Evolutionary conservation across 2,888 invertebrate species (phyloP), one percentile per base, ranked within the genome.

Genomic region (Conops quadrifasciatus): DNA sequence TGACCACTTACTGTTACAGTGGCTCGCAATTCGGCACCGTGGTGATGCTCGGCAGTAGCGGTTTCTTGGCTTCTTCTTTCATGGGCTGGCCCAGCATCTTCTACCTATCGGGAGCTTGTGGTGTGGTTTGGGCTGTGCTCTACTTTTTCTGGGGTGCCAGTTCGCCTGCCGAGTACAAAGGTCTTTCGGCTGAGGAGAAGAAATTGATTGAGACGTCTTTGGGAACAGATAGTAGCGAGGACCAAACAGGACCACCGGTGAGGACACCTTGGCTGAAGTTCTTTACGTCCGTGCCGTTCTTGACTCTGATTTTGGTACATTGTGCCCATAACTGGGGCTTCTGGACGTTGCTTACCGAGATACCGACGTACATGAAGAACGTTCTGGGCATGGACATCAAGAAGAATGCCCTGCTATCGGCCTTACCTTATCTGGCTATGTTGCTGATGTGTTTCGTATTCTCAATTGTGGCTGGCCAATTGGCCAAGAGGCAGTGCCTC

Each of bases 21-120:
- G 94, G 94, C 63, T 90, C 90, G 13, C 93, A 93, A 81, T 88
- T 94, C 15, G 95, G 95, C 9, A 93, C 93, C 13, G 92, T 94
- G 0, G 81, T 94, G 0, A 91, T 93, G 78, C 84, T 94, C 80
- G 88, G 92, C 26, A 77, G 90, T 26, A 91, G 93, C n/a, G 95
- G 95, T 0, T 86, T 90, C 2, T 87, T 95, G 58, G 88, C 93
- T 0, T 90, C 90, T 0, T 90, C 91, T 0, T 77, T 85, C 0
- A 87, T 89, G 78, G 94, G 94, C 0, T 94, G 94, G 94, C 91
- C 92, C 0, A 89, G 91, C 9, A 91, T 92, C 71, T 94, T 94
- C 84, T 94, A 94, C 80, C 83, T 90, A 1, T 92, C 92, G 77
- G 94, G 93, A 0, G 87, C 87, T 7, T 81, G 90, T 0, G 91